Percentiles rank a stretch among this genome's conserved stretches.
Evolutionary conservation across 2,888 invertebrate genomes (phyloP).

Genomic region (Lasioglossum leucozonium): DNA sequence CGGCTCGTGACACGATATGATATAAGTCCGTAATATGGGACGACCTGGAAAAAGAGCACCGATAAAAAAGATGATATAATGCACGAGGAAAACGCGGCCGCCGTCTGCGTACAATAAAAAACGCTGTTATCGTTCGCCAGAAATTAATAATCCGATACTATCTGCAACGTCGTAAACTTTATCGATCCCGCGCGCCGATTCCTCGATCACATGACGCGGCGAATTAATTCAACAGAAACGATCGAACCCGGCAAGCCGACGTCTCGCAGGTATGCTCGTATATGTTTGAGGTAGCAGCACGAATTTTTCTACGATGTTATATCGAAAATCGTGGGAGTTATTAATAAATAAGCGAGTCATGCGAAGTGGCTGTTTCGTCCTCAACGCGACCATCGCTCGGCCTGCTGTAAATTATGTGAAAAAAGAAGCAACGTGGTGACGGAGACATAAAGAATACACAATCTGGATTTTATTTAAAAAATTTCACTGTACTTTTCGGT

Average conservation of each 20-base stretch:
- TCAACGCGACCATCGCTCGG: background rate
- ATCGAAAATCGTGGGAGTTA: background rate
- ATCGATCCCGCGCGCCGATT: background rate
- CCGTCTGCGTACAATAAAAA: background rate
- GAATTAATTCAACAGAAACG: background rate
- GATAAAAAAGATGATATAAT: constrained; percentile 12
- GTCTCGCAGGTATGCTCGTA: background rate
- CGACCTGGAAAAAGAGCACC: background rate
- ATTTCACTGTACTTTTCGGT: background rate
- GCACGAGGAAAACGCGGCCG: background rate
- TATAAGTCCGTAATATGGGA: background rate
- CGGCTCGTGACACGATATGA: background rate
- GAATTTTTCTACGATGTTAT: background rate
- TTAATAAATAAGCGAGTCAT: background rate
- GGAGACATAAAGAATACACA: background rate
- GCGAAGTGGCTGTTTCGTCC: background rate
- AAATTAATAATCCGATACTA: background rate
- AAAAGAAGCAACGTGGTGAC: background rate
- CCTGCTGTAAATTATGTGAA: background rate
- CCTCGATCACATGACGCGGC: background rate
- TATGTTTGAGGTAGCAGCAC: background rate
- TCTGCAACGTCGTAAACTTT: background rate
- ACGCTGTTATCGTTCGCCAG: background rate
- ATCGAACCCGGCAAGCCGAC: background rate
- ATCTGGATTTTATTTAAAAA: background rate